Base-by-base conservation (phyloP, 2,888 invertebrate species). In the Cistogaster globosa region DNA sequence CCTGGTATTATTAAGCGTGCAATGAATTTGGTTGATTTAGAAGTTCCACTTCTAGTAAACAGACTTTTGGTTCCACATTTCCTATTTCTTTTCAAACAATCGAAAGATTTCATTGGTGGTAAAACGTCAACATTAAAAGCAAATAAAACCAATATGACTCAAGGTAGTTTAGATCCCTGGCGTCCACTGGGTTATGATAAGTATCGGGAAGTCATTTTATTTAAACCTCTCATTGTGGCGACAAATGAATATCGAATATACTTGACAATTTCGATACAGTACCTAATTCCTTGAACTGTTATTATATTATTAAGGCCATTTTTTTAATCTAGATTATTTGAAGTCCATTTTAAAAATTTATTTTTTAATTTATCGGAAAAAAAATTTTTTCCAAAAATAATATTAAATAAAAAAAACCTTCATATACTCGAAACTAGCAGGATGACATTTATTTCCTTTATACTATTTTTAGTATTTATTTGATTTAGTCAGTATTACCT, bases 1-100 rank as follows among this genome's bases (percentile, higher is more conserved):
- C 95, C 67, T 97, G 97, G 97, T 94, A 93, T 2, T 97, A 96
- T 91, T 97, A 97, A 92, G 97, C 97, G 0, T 98, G 98, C 91
- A 42, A 42, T 71, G 97, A 98, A 93, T 97, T 95, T 91, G 97
- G 97, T 72, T 97, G 95, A 94, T 97, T 94, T 92, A 97, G 97
- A 93, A 95, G 96, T 3, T 95, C 97, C 0, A 94, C 93, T 83
- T 94, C 95, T 14, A 69, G 88, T 0, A 89, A 92, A 0, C 95
- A 95, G 83, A 95, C 96, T 0, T 94, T 94, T 14, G 92, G 92
- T 22, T 87, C 68, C 5, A 89, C 88, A 42, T 91, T 92, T 76
- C 92, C 92, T 0, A 89, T 87, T 20, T 84, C 87, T 4, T 80
- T 91, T 3, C 90, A 90, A 55, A 87, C 88, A 16, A 88, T 89